These are phyloP conservation scores for Nipponacmea schrenckii DNA, from an alignment of 2,888 invertebrate genomes.

Conservation along the genomic window DNA sequence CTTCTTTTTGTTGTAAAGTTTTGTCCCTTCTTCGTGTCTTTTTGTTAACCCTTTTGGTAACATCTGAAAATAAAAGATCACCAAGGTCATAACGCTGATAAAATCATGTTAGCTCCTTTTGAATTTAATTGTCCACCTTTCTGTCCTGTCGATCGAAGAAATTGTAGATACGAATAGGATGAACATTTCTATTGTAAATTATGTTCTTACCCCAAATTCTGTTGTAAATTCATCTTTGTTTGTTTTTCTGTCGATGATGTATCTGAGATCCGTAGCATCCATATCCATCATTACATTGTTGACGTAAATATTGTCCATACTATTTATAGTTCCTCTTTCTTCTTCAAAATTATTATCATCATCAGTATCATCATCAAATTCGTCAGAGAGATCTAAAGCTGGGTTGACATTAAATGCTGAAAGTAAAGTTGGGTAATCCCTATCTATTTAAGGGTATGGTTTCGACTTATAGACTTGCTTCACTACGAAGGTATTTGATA, in stretches of 20 bases:
- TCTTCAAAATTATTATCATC: not conserved
- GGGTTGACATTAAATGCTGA: constrained; percentile 1
- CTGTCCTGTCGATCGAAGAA: too few relatives aligned
- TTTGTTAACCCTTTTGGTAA: constrained; percentile 3
- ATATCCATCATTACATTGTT: not conserved
- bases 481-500: too few relatives aligned
- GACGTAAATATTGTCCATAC: constrained; percentile 2
- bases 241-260: not conserved
- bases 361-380: not conserved
- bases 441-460: too few relatives aligned
- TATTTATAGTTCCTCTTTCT: not conserved
- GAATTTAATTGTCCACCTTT: too few relatives aligned
- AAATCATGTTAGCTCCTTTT: too few relatives aligned
- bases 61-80: not conserved
- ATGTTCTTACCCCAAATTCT: not conserved
- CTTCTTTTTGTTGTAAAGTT: constrained; percentile 16
- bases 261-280: not conserved
- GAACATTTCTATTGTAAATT: not conserved
- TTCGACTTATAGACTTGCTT: too few relatives aligned
- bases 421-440: not conserved
- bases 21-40: constrained; percentile 8
- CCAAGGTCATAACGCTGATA: too few relatives aligned
- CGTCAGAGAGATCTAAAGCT: not conserved
- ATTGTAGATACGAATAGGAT: too few relatives aligned
- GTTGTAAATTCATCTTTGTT: not conserved